Evolutionary conservation across 2,888 invertebrate species (phyloP).

Genomic region (Sepiola atlantica): DNA sequence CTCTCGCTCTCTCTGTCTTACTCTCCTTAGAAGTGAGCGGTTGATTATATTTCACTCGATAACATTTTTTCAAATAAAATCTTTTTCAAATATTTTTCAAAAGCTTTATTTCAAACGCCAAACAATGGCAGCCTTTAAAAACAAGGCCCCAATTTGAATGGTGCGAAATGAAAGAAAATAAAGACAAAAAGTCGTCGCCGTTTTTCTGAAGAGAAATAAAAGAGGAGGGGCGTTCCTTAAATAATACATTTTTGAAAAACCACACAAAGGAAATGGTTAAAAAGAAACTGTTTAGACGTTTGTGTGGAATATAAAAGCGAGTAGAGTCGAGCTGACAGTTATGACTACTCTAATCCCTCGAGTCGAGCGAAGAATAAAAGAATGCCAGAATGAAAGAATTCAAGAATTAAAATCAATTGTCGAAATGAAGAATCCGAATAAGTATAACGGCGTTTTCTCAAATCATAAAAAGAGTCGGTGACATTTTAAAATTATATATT

Average conservation of each 20-base stretch:
- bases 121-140: not conserved
- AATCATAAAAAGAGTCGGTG: not conserved
- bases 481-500: not conserved
- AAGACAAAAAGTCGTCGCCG: not conserved
- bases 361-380: not conserved
- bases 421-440: not conserved
- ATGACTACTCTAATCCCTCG: conserved; percentile 15
- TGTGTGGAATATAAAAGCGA: not conserved
- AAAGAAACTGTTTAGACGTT: not conserved
- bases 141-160: not conserved
- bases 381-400: not conserved
- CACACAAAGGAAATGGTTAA: not conserved
- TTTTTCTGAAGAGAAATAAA: not conserved
- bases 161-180: not conserved
- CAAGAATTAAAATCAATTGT: conserved; percentile 2
- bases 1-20: not conserved
- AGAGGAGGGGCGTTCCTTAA: not conserved
- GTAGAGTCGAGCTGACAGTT: not conserved
- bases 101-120: not conserved
- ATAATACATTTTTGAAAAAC: not conserved
- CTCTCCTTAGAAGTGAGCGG: not conserved
- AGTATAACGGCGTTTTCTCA: not conserved
- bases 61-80: not conserved
- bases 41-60: no score
- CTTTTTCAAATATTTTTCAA: not conserved